Evolutionary conservation across 2,888 invertebrate genomes (phyloP), one percentile per base, ranked within the genome.

Genomic region (Loripinus fragilis): DNA sequence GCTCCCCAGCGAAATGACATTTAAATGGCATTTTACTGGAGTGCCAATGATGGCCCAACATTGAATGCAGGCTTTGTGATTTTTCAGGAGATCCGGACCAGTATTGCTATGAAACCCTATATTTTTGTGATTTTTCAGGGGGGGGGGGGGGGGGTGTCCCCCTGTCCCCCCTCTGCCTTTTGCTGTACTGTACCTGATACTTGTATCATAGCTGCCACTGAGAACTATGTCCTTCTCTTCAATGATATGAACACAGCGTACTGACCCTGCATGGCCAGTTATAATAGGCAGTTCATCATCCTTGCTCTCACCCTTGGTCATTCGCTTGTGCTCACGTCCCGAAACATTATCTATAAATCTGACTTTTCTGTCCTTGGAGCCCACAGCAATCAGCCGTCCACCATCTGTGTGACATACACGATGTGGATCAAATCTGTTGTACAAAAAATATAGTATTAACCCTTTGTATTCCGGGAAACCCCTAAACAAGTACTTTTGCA

Each of bases 181-280:
- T n/a, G n/a, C n/a, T n/a, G n/a, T 38, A 38, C 12, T 38, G 12
- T 76, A 93, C 93, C 93, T 89, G 66, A 93, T 91, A 79, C 93
- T 93, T 28, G 93, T 93, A 76, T 93, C 93, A 85, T 92, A 93
- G 83, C 93, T 93, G 64, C 93, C 93, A 83, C 92, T 92, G 38
- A 92, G 85, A 15, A 93, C 90, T 23, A 90, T 86, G 7, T 88
- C 88, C 66, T 86, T 86, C 50, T 88, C 81, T 76, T 91, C 89
- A 81, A 90, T 85, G 28, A 93, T 81, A 65, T 85, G 85, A 15
- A 93, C 89, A 83, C 92, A 92, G 25, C 90, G 85, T 42, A 93
- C 87, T n/a, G 93, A 93, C 5, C 93, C 93, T 25, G 93, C 93
- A 86, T 93, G 93, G 15, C 93, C 93, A 38, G 90, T 89, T 33